Conservation (phyloP, 2,888 invertebrate genomes). For the Brenthis daphne region DNA sequence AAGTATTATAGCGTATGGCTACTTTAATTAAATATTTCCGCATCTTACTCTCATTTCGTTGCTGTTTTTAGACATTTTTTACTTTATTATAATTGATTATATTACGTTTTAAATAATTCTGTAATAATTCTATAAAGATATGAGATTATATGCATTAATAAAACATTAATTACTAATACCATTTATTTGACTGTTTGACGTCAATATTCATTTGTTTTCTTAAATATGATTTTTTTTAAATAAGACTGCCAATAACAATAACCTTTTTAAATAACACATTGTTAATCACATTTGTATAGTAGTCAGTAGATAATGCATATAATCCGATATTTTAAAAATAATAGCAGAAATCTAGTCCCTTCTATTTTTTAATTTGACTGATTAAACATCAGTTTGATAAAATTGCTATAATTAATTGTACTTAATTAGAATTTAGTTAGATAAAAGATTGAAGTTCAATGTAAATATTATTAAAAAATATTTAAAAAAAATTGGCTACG, state of each 20-base stretch:
- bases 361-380: constrained; percentile 12
- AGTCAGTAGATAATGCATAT: not conserved
- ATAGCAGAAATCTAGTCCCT: constrained; percentile 29
- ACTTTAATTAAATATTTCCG: constrained; percentile 25
- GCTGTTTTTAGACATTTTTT: too few species aligned
- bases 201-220: too few species aligned
- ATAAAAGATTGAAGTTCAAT: constrained; percentile 7
- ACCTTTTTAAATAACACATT: too few species aligned
- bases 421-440: constrained; percentile 36
- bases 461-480: constrained; percentile 6
- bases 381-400: not conserved
- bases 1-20: constrained; percentile 47
- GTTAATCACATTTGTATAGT: too few species aligned
- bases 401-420: constrained; percentile 29
- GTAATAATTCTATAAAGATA: too few species aligned
- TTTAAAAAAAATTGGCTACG: not conserved
- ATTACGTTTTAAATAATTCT: too few species aligned
- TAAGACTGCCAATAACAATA: too few species aligned
- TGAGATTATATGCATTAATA: too few species aligned
- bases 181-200: too few species aligned
- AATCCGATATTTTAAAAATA: not conserved
- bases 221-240: too few species aligned
- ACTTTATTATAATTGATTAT: too few species aligned
- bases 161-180: too few species aligned
- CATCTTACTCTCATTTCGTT: constrained; percentile 1